Evolutionary conservation across 2,888 invertebrate species (phyloP), one percentile per base, ranked within the genome.

Genomic region (Cantharis nigra): DNA sequence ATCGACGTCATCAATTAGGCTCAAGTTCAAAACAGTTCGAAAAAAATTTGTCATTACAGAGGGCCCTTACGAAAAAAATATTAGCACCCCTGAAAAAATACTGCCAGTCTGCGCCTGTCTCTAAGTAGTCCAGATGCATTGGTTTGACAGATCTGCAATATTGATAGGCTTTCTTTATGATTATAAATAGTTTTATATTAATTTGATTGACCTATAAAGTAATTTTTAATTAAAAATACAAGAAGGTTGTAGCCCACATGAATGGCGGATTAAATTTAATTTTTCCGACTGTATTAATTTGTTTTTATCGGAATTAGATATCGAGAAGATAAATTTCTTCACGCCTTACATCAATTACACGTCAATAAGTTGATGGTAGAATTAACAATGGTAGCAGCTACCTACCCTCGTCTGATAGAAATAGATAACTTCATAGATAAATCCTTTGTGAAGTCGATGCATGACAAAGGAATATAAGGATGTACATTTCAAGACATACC

Each of bases 401-500:
- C 23, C 65, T 67, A 67, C 65, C 65, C 65, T 67, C 65, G 65
- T 67, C 65, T 67, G 10, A 7, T 23, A 10, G 65, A 67, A 67
- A 26, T 67, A 67, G 65, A 67, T 67, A 67, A 67, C 9, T 23
- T 67, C 65, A 23, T 23, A 67, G 26, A 26, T 23, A 67, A 67
- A 67, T 67, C 65, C 26, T 67, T 67, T 67, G 20, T 16, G 20
- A 23, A 67, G n/a, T 67, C 9, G 26, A 67, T 67, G 20, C 65
- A 23, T 67, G 23, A 67, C 65, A 67, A 67, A 67, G 65, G 65
- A 67, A 67, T 26, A 67, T 67, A 67, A 23, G 65, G 65, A 67
- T 67, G 67, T 69, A 72, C 64, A 26, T 72, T 63, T 75, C 74
- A 18, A 75, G 75, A 75, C 72, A 64, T 70, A 70, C 33, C 65